Evolutionary conservation across 1,140 invertebrate species (phyloP).

Genomic region (Oryctes rhinoceros): DNA sequence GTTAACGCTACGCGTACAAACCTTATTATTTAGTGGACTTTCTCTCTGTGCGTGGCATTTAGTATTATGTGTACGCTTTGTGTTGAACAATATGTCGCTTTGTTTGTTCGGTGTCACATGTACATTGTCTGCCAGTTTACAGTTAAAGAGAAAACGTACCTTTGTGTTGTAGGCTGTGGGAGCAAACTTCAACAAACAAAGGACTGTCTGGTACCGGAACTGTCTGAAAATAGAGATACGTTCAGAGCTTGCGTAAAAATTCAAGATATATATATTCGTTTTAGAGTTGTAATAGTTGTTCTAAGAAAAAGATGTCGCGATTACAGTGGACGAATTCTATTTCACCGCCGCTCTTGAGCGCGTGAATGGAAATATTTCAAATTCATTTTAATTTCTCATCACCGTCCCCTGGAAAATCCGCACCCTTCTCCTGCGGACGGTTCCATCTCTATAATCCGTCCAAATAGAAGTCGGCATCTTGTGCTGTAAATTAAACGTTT

Average conservation of each 20-base stretch:
- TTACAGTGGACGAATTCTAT: too few relatives aligned
- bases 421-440: too few relatives aligned
- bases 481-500: too few relatives aligned
- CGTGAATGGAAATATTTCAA: too few relatives aligned
- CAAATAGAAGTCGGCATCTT: too few relatives aligned
- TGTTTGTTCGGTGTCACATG: constrained; percentile 13
- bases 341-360: too few relatives aligned
- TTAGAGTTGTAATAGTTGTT: too few relatives aligned
- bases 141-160: constrained; percentile 14
- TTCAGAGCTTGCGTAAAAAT: neutral
- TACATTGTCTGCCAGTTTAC: constrained; percentile 10
- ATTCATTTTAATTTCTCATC: too few relatives aligned
- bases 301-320: too few relatives aligned
- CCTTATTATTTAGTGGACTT: constrained; percentile 4
- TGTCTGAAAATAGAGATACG: constrained; percentile 9
- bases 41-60: constrained; percentile 7
- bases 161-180: constrained; percentile 1
- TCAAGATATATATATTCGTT: neutral
- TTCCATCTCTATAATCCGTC: too few relatives aligned
- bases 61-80: constrained; percentile 3
- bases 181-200: constrained; percentile 4
- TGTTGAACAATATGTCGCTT: neutral
- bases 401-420: too few relatives aligned
- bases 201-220: neutral
- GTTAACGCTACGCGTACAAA: neutral